phyloP scores from a whole-genome alignment of 2,888 invertebrate genomes.

The Eledona agricola region DNA sequence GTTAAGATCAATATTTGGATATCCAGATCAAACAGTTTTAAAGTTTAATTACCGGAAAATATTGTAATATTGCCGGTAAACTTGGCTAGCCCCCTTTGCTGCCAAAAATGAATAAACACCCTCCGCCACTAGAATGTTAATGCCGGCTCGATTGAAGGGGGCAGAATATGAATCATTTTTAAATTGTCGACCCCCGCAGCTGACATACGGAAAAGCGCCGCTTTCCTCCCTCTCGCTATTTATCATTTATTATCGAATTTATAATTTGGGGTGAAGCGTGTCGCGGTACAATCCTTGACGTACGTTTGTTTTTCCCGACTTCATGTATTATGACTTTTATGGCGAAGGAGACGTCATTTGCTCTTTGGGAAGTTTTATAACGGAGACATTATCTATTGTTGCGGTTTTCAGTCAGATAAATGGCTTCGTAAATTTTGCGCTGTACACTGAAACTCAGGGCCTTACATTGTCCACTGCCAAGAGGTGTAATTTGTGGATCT shows the following conservation, averaged over 20 bases:
- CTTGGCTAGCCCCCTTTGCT: constrained; percentile 33
- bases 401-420: constrained; percentile 10
- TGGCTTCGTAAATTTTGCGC: constrained; percentile 10
- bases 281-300: constrained; percentile 17
- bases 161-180: constrained; percentile 30
- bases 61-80: constrained; percentile 49
- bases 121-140: constrained; percentile 25
- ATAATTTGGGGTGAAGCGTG: too few relatives aligned
- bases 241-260: constrained; percentile 12
- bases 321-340: constrained; percentile 29
- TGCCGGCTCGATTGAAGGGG: constrained; percentile 22
- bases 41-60: constrained; percentile 53
- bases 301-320: constrained; percentile 8
- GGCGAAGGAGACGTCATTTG: constrained; percentile 25
- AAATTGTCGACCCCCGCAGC: constrained; percentile 17
- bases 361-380: constrained; percentile 17
- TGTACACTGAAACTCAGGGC: too few relatives aligned
- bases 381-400: constrained; percentile 13
- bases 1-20: constrained; percentile 51
- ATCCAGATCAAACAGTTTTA: constrained; percentile 47
- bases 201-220: constrained; percentile 21
- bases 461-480: too few relatives aligned
- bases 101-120: constrained; percentile 37
- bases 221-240: constrained; percentile 12
- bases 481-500: too few relatives aligned